Conservation (phyloP, 2,113 vertebrate species). For the Labeo catla region DNA sequence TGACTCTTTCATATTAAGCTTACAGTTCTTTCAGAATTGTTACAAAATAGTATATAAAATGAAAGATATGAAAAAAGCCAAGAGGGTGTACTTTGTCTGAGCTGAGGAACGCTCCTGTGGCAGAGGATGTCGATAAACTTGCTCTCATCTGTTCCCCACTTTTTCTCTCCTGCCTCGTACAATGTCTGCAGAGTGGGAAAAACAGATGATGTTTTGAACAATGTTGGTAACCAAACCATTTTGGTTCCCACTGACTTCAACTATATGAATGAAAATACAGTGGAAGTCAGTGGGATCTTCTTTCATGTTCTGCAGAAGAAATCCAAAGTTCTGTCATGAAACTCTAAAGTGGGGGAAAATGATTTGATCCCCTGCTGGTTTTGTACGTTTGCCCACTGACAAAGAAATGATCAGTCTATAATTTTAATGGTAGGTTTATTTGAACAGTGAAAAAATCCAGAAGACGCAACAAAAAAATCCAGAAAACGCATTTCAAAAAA, state of each 20-base stretch:
- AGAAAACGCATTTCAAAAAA: too few species aligned
- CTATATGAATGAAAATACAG: neutral
- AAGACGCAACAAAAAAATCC: too few species aligned
- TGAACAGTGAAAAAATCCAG: too few species aligned
- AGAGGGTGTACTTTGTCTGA: conserved; percentile 75
- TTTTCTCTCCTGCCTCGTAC: conserved; percentile 85
- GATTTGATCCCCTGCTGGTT: too few species aligned
- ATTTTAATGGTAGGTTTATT: too few species aligned
- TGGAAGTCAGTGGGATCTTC: neutral
- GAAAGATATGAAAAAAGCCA: neutral
- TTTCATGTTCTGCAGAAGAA: too few species aligned
- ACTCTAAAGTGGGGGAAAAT: too few species aligned
- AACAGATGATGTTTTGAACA: neutral
- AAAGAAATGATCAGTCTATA: too few species aligned
- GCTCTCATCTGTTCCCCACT: conserved; percentile 83
- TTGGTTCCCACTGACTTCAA: neutral
- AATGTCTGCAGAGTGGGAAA: conserved; percentile 67
- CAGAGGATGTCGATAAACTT: conserved; percentile 83
- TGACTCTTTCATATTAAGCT: neutral
- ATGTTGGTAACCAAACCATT: neutral
- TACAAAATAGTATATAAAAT: neutral
- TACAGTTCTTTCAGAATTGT: neutral
- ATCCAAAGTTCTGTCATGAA: too few species aligned
- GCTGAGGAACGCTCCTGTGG: conserved; percentile 81
- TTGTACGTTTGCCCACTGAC: too few species aligned